Percentiles rank a stretch among this genome's conserved stretches.
These are phyloP conservation scores for Lissocephala sabroskyi DNA, from an alignment of 2,888 invertebrate species.

Conservation along the genomic window DNA sequence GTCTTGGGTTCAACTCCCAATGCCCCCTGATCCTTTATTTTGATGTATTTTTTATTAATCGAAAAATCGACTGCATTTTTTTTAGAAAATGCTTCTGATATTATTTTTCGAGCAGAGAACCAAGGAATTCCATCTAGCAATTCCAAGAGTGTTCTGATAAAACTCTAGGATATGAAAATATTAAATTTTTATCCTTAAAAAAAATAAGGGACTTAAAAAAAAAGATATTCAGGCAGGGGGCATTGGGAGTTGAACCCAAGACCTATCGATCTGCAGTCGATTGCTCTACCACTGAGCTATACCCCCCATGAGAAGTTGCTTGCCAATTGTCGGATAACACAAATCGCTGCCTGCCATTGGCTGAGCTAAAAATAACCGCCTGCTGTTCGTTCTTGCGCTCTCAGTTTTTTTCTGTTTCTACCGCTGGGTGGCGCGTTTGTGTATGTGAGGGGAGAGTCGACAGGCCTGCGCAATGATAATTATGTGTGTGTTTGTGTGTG, in stretches of 20 bases:
- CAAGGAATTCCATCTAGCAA: no score
- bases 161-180: no score
- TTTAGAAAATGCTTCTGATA: no score
- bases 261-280: slow-evolving; percentile 65
- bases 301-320: slow-evolving; percentile 32
- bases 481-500: no score
- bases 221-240: slow-evolving; percentile 31
- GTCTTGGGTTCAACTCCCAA: slow-evolving; percentile 67
- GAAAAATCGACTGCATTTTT: not conserved
- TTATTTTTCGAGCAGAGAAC: no score
- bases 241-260: slow-evolving; percentile 65
- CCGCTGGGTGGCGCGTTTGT: no score
- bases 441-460: no score
- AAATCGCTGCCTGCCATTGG: no score
- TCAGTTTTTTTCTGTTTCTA: no score
- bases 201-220: slow-evolving; percentile 2
- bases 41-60: not conserved
- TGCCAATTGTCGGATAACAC: not conserved
- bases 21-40: slow-evolving; percentile 35
- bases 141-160: no score
- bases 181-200: not conserved
- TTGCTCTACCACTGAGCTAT: slow-evolving; percentile 64
- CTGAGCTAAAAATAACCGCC: not conserved
- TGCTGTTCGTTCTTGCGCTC: no score
- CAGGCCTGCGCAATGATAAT: no score